These are phyloP conservation scores for Anabas testudineus DNA, from an alignment of 2,797 vertebrate species.

Conservation along the genomic window DNA sequence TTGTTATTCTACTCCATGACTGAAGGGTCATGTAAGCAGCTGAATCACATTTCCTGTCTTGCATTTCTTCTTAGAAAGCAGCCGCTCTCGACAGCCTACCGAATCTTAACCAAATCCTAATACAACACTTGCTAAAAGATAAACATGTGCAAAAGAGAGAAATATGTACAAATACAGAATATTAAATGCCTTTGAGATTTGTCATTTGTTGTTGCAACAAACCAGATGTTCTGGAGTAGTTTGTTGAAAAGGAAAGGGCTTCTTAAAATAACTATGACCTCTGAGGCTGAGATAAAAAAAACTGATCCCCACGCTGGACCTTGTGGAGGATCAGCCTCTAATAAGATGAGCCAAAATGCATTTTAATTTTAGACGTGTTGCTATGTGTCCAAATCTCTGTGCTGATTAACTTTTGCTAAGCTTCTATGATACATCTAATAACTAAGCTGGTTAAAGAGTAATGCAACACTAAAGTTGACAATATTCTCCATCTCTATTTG, in stretches of 20 bases:
- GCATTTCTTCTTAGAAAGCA: slow-evolving; percentile 16
- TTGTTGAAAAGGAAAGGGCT: slow-evolving; percentile 56
- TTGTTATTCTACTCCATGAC: slow-evolving; percentile 9
- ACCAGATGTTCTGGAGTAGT: slow-evolving; percentile 48
- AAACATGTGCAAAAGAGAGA: slow-evolving; percentile 5
- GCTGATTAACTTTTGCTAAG: slow-evolving; percentile 41
- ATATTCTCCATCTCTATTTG: slow-evolving; percentile 15
- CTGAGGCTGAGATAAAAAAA: slow-evolving; percentile 49
- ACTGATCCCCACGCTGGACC: slow-evolving; percentile 54
- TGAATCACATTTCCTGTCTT: slow-evolving; percentile 36
- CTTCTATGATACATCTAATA: slow-evolving; percentile 17
- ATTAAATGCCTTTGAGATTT: slow-evolving; percentile 38
- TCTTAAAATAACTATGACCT: slow-evolving; percentile 74
- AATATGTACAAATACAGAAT: slow-evolving; percentile 15
- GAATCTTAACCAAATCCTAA: slow-evolving; percentile 7
- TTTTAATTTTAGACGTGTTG: slow-evolving; percentile 50
- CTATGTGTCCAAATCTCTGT: slow-evolving; percentile 15
- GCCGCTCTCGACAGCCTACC: slow-evolving; percentile 15
- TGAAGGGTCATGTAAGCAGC: slow-evolving; percentile 13
- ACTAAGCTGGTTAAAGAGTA: slow-evolving; percentile 5
- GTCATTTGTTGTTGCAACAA: slow-evolving; percentile 28
- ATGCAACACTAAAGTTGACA: slow-evolving; percentile 12
- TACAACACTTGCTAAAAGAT: slow-evolving; percentile 16
- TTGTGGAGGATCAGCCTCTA: slow-evolving; percentile 29
- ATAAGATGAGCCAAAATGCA: slow-evolving; percentile 39